A percentile compares a stretch with the other conserved stretches of the same genome.
Conservation (phyloP, 1,140 invertebrate genomes). For the Paramacrobiotus metropolitanus region DNA sequence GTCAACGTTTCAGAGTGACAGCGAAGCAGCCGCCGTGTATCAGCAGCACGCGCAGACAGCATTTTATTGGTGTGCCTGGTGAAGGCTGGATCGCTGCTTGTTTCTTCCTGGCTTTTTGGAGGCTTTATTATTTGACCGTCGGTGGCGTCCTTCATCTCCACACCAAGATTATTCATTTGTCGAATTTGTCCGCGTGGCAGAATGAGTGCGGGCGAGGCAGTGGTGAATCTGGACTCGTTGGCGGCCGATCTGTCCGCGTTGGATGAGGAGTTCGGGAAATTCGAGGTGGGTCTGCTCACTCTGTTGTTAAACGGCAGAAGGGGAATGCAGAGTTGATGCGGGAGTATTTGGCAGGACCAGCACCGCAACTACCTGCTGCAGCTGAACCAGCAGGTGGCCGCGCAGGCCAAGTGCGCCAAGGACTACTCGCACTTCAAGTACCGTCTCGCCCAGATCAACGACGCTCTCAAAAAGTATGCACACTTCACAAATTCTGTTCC, state of each 20-base stretch:
- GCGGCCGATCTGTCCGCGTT: neutral
- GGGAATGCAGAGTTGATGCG: neutral
- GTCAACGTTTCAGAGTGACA: too few species aligned
- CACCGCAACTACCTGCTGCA: constrained; percentile 55
- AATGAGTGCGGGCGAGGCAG: too few species aligned
- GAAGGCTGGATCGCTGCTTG: too few species aligned
- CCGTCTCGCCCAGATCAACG: constrained; percentile 50
- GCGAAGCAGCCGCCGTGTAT: too few species aligned
- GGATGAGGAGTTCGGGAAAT: constrained; percentile 2
- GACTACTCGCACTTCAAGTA: constrained; percentile 69
- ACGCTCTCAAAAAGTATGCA: constrained; percentile 48
- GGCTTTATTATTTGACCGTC: too few species aligned
- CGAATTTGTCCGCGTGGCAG: too few species aligned
- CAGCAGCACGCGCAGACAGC: too few species aligned
- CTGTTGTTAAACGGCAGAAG: neutral
- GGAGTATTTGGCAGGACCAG: constrained; percentile 13
- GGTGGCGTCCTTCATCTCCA: too few species aligned
- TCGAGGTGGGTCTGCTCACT: neutral
- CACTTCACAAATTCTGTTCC: too few species aligned
- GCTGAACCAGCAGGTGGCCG: constrained; percentile 50
- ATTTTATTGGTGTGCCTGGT: too few species aligned
- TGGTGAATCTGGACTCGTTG: neutral
- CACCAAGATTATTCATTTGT: too few species aligned
- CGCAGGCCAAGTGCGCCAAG: constrained; percentile 65
- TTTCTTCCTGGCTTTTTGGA: too few species aligned